Evolutionary conservation across 2,113 vertebrate species (phyloP).

Genomic region (Carassius auratus): DNA sequence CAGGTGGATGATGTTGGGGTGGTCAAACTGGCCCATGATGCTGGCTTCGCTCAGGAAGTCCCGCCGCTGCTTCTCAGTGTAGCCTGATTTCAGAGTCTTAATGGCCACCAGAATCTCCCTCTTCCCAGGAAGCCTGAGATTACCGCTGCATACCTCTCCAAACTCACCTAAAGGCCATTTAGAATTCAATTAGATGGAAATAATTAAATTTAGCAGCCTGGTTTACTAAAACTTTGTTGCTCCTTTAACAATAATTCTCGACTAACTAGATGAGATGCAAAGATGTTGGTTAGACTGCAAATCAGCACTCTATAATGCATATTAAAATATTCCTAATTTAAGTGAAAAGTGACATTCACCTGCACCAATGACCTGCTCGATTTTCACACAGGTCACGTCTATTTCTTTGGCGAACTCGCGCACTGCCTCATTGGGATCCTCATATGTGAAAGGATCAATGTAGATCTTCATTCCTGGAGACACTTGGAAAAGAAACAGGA

Average conservation of each 20-base stretch:
- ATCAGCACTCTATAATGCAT: conserved; percentile 9
- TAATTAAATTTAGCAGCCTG: conserved; percentile 16
- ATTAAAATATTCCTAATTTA: background rate
- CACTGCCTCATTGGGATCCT: conserved; percentile 95
- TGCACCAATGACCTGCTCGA: conserved; percentile 97
- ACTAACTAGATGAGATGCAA: conserved; percentile 12
- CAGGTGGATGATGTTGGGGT: conserved; percentile 92
- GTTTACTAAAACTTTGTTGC: conserved; percentile 17
- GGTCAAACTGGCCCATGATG: conserved; percentile 95
- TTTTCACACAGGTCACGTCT: conserved; percentile 94
- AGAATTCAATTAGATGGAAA: background rate
- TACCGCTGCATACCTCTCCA: conserved; percentile 96
- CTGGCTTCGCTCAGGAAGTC: conserved; percentile 89
- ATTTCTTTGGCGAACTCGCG: conserved; percentile 97
- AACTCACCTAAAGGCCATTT: conserved; percentile 84
- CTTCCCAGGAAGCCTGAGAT: conserved; percentile 91
- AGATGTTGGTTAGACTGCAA: background rate
- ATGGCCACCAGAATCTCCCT: conserved; percentile 90
- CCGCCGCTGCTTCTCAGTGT: conserved; percentile 87
- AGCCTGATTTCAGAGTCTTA: conserved; percentile 87
- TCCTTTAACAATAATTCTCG: background rate
- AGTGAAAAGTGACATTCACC: conserved; percentile 72
- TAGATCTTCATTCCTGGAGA: conserved; percentile 98
- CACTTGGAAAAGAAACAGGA: conserved; percentile 74
- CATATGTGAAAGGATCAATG: conserved; percentile 90